Evolutionary conservation across 2,888 invertebrate species (phyloP).

Genomic region (Polydrusus cervinus): DNA sequence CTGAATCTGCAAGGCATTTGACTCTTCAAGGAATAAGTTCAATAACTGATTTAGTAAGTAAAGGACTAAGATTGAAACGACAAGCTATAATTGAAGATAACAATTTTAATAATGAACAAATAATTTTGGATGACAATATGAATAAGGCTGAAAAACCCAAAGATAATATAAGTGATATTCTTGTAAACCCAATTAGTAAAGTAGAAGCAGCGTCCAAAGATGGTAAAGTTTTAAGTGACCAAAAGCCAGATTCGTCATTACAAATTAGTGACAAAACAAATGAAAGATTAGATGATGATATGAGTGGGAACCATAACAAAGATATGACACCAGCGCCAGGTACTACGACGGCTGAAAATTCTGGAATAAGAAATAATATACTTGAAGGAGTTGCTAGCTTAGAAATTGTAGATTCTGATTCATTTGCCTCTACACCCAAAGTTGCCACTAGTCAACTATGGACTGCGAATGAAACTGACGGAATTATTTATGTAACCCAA

Average conservation of each 20-base stretch:
- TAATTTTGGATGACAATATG: not conserved
- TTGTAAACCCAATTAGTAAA: not conserved
- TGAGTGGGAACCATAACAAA: not conserved
- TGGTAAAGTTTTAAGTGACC: not conserved
- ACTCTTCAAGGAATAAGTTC: conserved; percentile 22
- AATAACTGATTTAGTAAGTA: conserved; percentile 32
- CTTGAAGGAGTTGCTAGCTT: not conserved
- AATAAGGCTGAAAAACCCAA: not conserved
- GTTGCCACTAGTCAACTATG: conserved; percentile 22
- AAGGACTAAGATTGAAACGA: conserved; percentile 24
- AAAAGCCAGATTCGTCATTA: not conserved
- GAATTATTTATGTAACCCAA: not conserved
- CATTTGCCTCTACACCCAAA: conserved; percentile 2
- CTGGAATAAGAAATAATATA: not conserved
- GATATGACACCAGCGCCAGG: not conserved
- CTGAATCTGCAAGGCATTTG: not conserved
- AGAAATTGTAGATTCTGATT: conserved; percentile 24
- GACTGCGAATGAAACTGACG: conserved; percentile 16
- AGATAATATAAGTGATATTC: not conserved
- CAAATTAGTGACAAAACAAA: not conserved
- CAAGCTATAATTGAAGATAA: not conserved
- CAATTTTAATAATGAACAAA: not conserved
- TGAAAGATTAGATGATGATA: not conserved
- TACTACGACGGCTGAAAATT: not conserved
- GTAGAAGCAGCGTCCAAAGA: not conserved